Base-by-base conservation (phyloP, 2,113 vertebrate species). In the Lophochroa leadbeateri region DNA sequence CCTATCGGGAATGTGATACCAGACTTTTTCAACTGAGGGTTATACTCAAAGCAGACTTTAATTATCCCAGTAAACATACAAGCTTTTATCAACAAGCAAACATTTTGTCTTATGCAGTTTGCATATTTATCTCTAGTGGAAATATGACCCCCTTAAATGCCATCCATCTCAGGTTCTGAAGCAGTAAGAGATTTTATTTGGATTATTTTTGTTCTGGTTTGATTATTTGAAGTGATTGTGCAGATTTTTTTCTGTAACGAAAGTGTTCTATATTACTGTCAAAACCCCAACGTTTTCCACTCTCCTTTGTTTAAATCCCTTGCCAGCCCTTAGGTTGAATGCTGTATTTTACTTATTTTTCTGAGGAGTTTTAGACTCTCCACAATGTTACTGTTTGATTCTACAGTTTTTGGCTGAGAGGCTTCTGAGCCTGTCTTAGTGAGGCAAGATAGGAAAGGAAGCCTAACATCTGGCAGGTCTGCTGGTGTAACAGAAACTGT, bases 51-150 rank as follows among this genome's bases (percentile, higher is more conserved):
- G 86, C 64, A 78, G 44, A 89, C 69, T 92, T 94, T 44, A 74
- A 81, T 90, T 92, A 94, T 78, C 57, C 69, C 39, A 94, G 57
- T 94, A 86, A 96, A 86, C 72, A 86, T 31, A 81, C 6, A 71
- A 88, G n/a, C n/a, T 91, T 88, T 0, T 81, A 82, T 92, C 80
- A 88, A 68, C 72, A 90, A 65, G 35, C 7, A 39, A 92, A 21
- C 20, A 13, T n/a, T 90, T 68, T 65, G 47, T 72, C 41, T 37
- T 82, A 29, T 13, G 7, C 7, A 27, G 29, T 41, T 41, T 80
- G 25, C 70, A 17, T 92, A 72, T 87, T 87, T 90, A 46, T 69
- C 77, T 85, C 15, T 74, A 63, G 24, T 74, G 61, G 75, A 72
- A 85, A 82, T 39, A 35, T 50, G 55, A 74, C 7, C 16, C 35